Evolutionary conservation across 2,888 invertebrate genomes (phyloP).

Genomic region (Xanthia togata): DNA sequence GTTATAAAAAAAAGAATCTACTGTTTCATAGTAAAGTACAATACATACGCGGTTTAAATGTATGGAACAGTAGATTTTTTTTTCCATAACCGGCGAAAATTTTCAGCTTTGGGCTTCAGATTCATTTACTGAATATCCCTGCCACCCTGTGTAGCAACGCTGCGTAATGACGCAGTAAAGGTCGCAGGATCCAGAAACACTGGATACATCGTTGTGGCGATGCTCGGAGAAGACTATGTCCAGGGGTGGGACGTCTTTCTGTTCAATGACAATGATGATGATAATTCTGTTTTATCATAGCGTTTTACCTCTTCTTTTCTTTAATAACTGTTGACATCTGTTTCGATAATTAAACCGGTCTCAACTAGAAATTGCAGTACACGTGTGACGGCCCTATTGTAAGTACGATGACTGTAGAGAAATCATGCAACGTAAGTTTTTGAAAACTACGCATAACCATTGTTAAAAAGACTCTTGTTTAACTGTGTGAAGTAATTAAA

Average conservation of each 20-base stretch:
- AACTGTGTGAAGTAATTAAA: constrained; percentile 1
- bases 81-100: no score
- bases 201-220: not conserved
- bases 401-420: constrained; percentile 42
- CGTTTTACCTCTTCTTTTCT: not conserved
- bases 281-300: not conserved
- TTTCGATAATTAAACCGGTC: constrained; percentile 17
- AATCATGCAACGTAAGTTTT: constrained; percentile 21
- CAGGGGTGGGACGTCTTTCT: not conserved
- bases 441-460: constrained; percentile 20
- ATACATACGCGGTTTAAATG: no score
- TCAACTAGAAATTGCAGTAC: constrained; percentile 29
- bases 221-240: not conserved
- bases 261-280: not conserved
- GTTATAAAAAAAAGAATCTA: no score
- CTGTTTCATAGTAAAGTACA: no score
- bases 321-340: not conserved
- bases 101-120: no score
- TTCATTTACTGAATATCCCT: no score
- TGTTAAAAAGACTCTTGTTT: constrained; percentile 7
- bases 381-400: constrained; percentile 9
- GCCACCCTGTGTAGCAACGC: no score
- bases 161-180: no score
- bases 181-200: not conserved
- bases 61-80: no score